Base-by-base conservation (phyloP, 2,888 invertebrate genomes). In the Lasioglossum oenotherae region DNA sequence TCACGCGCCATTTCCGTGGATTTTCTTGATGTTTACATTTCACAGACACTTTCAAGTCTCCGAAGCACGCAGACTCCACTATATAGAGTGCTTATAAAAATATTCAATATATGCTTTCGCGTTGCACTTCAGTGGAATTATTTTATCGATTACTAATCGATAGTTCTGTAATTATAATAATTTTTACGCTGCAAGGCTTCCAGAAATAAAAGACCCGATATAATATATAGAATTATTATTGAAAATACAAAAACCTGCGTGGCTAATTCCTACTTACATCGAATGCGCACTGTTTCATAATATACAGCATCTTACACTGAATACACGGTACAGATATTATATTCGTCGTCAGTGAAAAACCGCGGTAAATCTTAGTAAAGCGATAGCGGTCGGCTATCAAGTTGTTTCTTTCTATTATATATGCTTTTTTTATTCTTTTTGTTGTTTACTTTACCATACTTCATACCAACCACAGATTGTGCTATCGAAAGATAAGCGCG, bases 141-240 rank as follows among this genome's bases (percentile, higher is more conserved):
- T 10, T 53, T n/a, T n/a, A 53, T 53, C 53, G 10, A n/a, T 53
- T 10, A 3, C 3, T 1, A n/a, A 23, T 23, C 53, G 53, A 53
- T 53, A 53, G n/a, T 53, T 53, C 3, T 0, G n/a, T 23, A 53
- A n/a, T 10, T n/a, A n/a, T 23, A 53, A 53, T 53, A 23, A 53
- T 10, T 38, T 16, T 46, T 4, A 49, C 19, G 31, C 23, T 27
- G 3, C 4, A 23, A 53, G 72, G 46, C 41, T 46, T 23, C n/a
- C 41, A 64, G 46, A 19, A 53, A 64, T 44, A 83, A 53, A 27
- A 8, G 5, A 16, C 44, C 57, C 64, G 6, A 35, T 78, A 69
- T 81, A 77, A 78, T 79, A 75, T 82, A 86, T 44, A 86, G 67
- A 88, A 81, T 80, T 85, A 85, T 86, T 69, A 85, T 85, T 86